Evolutionary conservation across 2,888 invertebrate species (phyloP).

Genomic region (Frankliniella intonsa): DNA sequence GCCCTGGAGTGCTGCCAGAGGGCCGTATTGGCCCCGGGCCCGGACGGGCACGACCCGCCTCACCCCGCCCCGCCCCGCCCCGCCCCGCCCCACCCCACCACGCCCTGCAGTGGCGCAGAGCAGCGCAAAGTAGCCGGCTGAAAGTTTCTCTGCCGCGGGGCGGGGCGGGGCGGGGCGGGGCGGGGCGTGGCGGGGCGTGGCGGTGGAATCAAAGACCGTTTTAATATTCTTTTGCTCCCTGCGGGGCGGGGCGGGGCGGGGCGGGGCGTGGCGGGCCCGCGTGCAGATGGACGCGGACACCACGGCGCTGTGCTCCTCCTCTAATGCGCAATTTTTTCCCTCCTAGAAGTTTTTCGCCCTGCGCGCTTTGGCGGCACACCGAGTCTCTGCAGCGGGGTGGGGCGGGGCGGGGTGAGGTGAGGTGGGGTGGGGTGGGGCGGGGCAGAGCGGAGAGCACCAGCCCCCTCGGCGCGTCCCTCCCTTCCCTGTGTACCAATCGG

Average conservation of each 20-base stretch:
- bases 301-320: no score
- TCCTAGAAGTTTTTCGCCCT: background rate
- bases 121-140: background rate
- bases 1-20: background rate
- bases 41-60: background rate
- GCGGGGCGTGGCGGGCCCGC: no score
- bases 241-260: no score
- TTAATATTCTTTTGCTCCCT: background rate
- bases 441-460: background rate
- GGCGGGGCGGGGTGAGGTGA: background rate
- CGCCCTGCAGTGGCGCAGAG: background rate
- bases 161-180: background rate
- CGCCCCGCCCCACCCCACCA: background rate
- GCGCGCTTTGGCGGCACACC: background rate
- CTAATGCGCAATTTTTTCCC: no score
- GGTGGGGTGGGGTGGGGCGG: no score
- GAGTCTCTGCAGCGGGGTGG: background rate
- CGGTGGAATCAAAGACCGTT: background rate
- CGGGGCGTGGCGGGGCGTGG: background rate
- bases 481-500: constrained; percentile 11
- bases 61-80: background rate
- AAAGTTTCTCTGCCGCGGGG: background rate
- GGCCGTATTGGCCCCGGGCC: background rate
- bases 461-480: background rate
- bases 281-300: no score